Percentiles rank a stretch among this genome's conserved stretches.
Evolutionary conservation across 2,797 vertebrate genomes (phyloP).

Genomic region (Linurgus olivaceus): DNA sequence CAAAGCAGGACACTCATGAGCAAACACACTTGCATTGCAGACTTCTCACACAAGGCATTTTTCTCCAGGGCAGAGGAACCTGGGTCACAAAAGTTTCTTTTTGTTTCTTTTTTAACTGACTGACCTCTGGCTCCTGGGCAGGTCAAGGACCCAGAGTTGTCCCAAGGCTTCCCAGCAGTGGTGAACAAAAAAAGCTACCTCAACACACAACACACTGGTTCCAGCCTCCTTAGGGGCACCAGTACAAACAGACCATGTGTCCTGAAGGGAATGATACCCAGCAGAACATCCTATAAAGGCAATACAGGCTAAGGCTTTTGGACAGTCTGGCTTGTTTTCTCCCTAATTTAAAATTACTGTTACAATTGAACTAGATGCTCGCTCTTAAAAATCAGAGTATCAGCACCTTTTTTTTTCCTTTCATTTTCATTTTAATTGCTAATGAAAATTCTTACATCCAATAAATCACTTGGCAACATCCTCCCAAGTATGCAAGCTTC

Average conservation of each 20-base stretch:
- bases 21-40: not conserved
- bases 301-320: not conserved
- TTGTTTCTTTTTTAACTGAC: not conserved
- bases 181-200: not conserved
- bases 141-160: not conserved
- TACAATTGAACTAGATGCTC: not conserved
- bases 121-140: not conserved
- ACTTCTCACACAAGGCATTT: not conserved
- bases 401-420: not conserved
- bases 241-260: not conserved
- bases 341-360: not conserved
- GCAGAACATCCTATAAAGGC: not conserved
- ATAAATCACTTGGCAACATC: not conserved
- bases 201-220: accelerated
- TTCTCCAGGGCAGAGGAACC: not conserved
- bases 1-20: not conserved
- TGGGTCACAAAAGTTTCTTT: not conserved
- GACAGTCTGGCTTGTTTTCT: not conserved
- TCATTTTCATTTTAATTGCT: not conserved
- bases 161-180: not conserved
- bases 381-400: not conserved
- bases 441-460: not conserved
- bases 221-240: not conserved
- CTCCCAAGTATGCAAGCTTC: not conserved
- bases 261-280: not conserved